phyloP scores from a whole-genome alignment of 1,140 invertebrate species.

The Drosophila suzukii region DNA sequence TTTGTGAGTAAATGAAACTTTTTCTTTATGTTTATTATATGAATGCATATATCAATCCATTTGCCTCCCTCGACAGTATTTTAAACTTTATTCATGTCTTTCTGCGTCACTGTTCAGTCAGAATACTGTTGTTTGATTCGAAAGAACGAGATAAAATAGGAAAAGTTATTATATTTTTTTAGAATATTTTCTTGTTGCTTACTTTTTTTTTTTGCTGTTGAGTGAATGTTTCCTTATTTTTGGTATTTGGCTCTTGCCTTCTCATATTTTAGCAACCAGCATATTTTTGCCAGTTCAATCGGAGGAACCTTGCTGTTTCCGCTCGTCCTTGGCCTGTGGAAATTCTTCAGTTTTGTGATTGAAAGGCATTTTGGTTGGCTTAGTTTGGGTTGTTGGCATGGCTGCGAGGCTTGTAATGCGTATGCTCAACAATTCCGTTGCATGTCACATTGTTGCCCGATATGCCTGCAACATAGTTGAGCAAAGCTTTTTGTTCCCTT shows the following conservation, averaged over 20 bases:
- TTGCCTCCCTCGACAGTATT: slow-evolving; percentile 40
- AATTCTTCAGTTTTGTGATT: slow-evolving; percentile 44
- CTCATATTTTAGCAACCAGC: slow-evolving; percentile 10
- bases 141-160: background rate
- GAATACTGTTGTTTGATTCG: slow-evolving; percentile 44
- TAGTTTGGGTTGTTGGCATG: slow-evolving; percentile 4
- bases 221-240: slow-evolving; percentile 54
- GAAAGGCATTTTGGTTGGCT: slow-evolving; percentile 50
- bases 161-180: slow-evolving; percentile 13
- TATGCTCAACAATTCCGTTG: slow-evolving; percentile 59
- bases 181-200: slow-evolving; percentile 32
- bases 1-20: slow-evolving; percentile 28
- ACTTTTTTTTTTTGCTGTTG: slow-evolving; percentile 38
- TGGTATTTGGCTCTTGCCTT: background rate
- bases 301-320: slow-evolving; percentile 16
- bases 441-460: slow-evolving; percentile 70
- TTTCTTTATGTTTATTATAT: slow-evolving; percentile 21
- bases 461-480: slow-evolving; percentile 58
- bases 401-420: slow-evolving; percentile 30
- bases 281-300: slow-evolving; percentile 39
- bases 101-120: slow-evolving; percentile 29
- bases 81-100: slow-evolving; percentile 61
- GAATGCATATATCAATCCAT: slow-evolving; percentile 14
- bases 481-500: slow-evolving; percentile 21
- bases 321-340: slow-evolving; percentile 15